Conservation (phyloP, 2,113 vertebrate species). For the Misgurnus anguillicaudatus region DNA sequence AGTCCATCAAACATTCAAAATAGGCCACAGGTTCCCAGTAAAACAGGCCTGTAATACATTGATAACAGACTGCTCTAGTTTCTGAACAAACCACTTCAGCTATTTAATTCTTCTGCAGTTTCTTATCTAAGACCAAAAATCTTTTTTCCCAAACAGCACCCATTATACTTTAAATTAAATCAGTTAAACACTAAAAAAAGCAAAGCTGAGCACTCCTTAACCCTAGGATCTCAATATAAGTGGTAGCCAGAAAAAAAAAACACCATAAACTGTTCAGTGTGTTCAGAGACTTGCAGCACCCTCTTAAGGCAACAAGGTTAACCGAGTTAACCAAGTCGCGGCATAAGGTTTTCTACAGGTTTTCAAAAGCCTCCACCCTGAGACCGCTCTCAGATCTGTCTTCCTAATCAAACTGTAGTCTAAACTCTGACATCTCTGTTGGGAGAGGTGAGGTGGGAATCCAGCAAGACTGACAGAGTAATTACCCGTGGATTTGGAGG, state of each 20-base stretch:
- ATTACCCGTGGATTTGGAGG: conserved; percentile 18
- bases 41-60: too few relatives aligned
- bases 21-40: too few relatives aligned
- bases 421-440: conserved; percentile 7
- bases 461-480: conserved; percentile 29
- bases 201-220: too few relatives aligned
- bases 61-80: too few relatives aligned
- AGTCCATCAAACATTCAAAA: too few relatives aligned
- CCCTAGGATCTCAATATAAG: too few relatives aligned
- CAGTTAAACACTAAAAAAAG: too few relatives aligned
- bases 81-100: too few relatives aligned
- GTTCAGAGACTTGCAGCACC: conserved; percentile 24
- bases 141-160: too few relatives aligned
- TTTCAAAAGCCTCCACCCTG: neutral
- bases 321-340: neutral
- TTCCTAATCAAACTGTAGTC: conserved; percentile 17
- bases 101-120: too few relatives aligned
- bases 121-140: too few relatives aligned
- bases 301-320: neutral
- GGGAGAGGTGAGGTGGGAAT: neutral
- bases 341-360: neutral
- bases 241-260: conserved; percentile 51
- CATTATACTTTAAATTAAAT: too few relatives aligned
- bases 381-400: neutral
- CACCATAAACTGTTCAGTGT: conserved; percentile 70